Evolutionary conservation across 2,797 vertebrate genomes (phyloP), one percentile per base, ranked within the genome.

Genomic region (Salmo trutta): DNA sequence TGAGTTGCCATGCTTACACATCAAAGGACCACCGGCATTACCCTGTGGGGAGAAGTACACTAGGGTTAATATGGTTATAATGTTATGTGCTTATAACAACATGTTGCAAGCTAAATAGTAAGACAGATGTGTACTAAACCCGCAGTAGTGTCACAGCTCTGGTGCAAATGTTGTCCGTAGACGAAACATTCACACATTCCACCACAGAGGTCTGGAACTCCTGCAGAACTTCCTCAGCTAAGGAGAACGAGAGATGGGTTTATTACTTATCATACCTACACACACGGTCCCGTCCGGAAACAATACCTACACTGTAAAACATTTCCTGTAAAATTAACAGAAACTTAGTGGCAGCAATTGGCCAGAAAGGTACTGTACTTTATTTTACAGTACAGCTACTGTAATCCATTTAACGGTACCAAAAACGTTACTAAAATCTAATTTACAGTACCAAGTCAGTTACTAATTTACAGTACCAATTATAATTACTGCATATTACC

Each of bases 161-260:
- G 53, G 77, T 84, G 36, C 84, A 88, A 71, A 88, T 81, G 74
- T 29, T 81, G 74, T 36, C 66, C 51, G 73, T 70, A 53, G 80
- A 77, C 4, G 86, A 85, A 4, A 54, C 7, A 59, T 41, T 84
- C 53, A 54, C 83, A 81, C 86, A 88, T 29, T 5, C 29, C 62
- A 79, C 54, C 68, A 84, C 52, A 59, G 79, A 51, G 2, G 79
- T 75, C 67, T 52, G 62, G 27, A 79, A 74, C 67, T 84, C 76
- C 71, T 86, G 78, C 75, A 88, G 84, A 53, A 81, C 72, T 69
- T 82, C 72, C 16, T 31, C 65, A 64, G 4, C 86, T 86, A n/a
- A 77, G 64, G 29, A 73, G 19, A 79, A 51, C 71, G n/a, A 74
- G 29, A 77, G 70, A 68, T 33, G 7, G 12, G 36, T 27, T 2